Evolutionary conservation across 2,113 vertebrate genomes (phyloP).

Genomic region (Sus scrofa): DNA sequence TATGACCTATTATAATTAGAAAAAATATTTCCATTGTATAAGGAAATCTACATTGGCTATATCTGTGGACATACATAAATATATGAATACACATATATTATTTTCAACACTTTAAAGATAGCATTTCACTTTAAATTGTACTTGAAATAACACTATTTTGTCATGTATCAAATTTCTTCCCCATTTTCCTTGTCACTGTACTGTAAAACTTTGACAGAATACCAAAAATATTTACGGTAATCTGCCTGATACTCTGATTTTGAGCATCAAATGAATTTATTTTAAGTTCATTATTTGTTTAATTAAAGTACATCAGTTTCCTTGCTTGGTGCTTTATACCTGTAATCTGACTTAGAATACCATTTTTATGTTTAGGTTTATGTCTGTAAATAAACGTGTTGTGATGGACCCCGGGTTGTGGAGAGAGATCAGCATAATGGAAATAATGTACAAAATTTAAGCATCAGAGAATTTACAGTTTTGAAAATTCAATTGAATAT

Average conservation of each 20-base stretch:
- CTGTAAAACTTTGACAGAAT: not conserved
- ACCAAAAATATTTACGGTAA: not conserved
- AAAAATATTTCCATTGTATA: not conserved
- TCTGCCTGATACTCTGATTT: not conserved
- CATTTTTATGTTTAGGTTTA: not conserved
- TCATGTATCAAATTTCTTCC: not conserved
- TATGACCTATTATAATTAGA: not conserved
- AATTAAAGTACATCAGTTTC: not conserved
- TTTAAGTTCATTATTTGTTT: conserved; percentile 5
- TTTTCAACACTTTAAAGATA: not conserved
- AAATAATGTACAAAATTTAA: not conserved
- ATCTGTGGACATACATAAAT: not conserved
- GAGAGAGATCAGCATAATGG: not conserved
- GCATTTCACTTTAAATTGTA: not conserved
- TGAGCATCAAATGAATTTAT: not conserved
- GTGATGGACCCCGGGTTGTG: not conserved
- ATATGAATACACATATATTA: not conserved
- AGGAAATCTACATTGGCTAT: not conserved
- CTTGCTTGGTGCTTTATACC: not conserved
- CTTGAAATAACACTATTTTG: not conserved
- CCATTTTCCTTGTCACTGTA: not conserved
- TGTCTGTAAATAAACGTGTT: not conserved
- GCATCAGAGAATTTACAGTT: not conserved
- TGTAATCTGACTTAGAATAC: not conserved
- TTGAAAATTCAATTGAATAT: not conserved